Base-by-base conservation (phyloP, 2,113 vertebrate species). In the Pungitius pungitius region DNA sequence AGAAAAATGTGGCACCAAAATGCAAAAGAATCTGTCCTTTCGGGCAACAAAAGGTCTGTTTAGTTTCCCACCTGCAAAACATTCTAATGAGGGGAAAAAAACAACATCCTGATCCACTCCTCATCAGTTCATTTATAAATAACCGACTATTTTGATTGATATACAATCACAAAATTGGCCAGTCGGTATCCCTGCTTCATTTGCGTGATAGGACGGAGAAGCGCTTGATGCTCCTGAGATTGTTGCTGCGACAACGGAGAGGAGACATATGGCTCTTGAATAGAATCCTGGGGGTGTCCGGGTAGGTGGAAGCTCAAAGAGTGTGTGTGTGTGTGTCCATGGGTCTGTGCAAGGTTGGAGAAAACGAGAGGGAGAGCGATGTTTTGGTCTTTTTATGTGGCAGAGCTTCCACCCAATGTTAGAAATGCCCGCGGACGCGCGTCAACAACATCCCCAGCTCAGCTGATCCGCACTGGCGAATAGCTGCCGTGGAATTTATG, bases 181-280 rank as follows among this genome's bases (percentile, higher is more conserved):
- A 51, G 63, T 84, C 80, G 58, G 69, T 35, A 51, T 83, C 62
- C 64, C 43, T 33, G 54, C 27, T 45, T 85, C 77, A 87, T 87
- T 89, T 90, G 72, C 88, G 85, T 89, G 52, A 80, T 59, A 83
- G 76, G 70, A 69, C 73, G 79, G 68, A 80, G 42, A 45, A 82
- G 68, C 82, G 78, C 81, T 65, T 37, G 60, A 86, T 81, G 81
- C 73, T 78, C 73, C 68, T 49, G 80, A 85, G 80, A 83, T 82
- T 84, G 80, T 91, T 89, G 85, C 84, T 86, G 77, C 87, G 82
- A 87, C 85, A 26, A 87, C 47, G 64, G 73, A 11, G 75, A 75
- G 73, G 75, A 82, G 76, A 83, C 90, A 91, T 88, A 90, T 90
- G 90, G 88, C 63, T 82, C 59, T 78, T 77, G 73, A 49, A 67